phyloP scores from a whole-genome alignment of 2,888 invertebrate genomes.

The Drosophila melanosoma region DNA sequence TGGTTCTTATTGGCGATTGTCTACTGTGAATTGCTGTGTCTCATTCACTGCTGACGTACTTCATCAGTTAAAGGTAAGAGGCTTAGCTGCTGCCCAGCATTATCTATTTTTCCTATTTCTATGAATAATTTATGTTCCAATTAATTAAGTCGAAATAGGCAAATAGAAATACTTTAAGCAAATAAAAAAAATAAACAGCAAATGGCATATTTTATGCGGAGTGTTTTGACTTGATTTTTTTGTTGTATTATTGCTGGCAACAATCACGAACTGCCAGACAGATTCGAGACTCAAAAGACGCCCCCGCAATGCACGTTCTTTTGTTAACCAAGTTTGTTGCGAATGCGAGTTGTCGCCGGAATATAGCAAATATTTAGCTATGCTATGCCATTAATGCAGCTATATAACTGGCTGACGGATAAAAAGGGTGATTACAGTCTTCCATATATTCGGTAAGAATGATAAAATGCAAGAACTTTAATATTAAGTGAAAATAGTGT shows the following conservation, averaged over 20 bases:
- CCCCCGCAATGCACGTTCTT: constrained; percentile 67
- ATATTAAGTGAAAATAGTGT: neutral
- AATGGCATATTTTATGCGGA: constrained; percentile 55
- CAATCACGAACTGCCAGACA: constrained; percentile 71
- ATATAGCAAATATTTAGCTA: constrained; percentile 29
- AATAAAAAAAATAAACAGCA: constrained; percentile 20
- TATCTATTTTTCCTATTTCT: constrained; percentile 34
- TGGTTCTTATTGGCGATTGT: neutral
- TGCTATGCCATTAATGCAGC: constrained; percentile 3
- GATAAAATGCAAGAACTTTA: neutral
- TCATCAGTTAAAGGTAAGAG: constrained; percentile 25
- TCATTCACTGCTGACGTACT: constrained; percentile 1
- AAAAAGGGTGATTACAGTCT: constrained; percentile 1
- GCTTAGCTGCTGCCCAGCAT: constrained; percentile 40
- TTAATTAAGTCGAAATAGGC: constrained; percentile 67
- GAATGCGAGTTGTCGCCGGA: constrained; percentile 42
- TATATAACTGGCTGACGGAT: neutral
- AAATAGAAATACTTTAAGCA: constrained; percentile 36
- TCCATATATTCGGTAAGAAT: neutral
- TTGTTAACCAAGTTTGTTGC: constrained; percentile 37
- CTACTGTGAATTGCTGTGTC: constrained; percentile 28
- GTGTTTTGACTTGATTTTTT: constrained; percentile 32
- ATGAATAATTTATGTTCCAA: constrained; percentile 70
- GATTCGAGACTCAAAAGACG: constrained; percentile 56
- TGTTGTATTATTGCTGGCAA: constrained; percentile 30